A percentile compares a stretch with the other conserved stretches of the same genome.
These are phyloP conservation scores for Scleropages formosus DNA, from an alignment of 2,797 vertebrate species.

Conservation along the genomic window DNA sequence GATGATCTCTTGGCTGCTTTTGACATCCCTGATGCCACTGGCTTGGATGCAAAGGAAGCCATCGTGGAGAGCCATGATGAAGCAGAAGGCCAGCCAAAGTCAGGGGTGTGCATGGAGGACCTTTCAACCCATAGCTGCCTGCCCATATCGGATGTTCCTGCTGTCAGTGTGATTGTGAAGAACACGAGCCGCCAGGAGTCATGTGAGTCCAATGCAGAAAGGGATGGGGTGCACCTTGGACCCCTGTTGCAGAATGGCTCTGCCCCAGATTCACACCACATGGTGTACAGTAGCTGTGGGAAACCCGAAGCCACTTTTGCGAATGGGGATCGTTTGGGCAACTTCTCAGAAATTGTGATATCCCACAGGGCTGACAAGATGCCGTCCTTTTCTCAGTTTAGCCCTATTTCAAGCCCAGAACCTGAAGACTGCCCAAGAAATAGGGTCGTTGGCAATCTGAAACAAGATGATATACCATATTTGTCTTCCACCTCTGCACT, in stretches of 20 bases:
- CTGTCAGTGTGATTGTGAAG: conserved; percentile 93
- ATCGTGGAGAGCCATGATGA: conserved; percentile 84
- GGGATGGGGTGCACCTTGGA: conserved; percentile 71
- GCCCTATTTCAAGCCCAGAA: conserved; percentile 89
- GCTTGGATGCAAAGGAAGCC: conserved; percentile 91
- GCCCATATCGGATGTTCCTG: conserved; percentile 74
- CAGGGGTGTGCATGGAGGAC: conserved; percentile 81
- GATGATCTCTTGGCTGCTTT: conserved; percentile 97
- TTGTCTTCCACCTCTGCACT: conserved; percentile 71
- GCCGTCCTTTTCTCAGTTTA: conserved; percentile 81
- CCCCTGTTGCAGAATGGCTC: conserved; percentile 81
- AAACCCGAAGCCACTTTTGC: conserved; percentile 79
- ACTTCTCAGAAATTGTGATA: conserved; percentile 72
- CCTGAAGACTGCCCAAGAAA: conserved; percentile 72
- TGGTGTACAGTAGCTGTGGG: conserved; percentile 65
- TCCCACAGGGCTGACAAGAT: conserved; percentile 72
- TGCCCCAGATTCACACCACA: conserved; percentile 61
- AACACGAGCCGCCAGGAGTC: conserved; percentile 90
- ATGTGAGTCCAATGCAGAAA: conserved; percentile 72
- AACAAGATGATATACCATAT: conserved; percentile 69
- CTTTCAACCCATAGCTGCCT: conserved; percentile 71
- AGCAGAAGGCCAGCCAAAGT: conserved; percentile 79
- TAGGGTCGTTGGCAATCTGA: conserved; percentile 65
- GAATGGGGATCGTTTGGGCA: conserved; percentile 78
- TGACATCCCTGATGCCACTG: conserved; percentile 95